Evolutionary conservation across 2,113 vertebrate species (phyloP).

Genomic region (Hemicordylus capensis): DNA sequence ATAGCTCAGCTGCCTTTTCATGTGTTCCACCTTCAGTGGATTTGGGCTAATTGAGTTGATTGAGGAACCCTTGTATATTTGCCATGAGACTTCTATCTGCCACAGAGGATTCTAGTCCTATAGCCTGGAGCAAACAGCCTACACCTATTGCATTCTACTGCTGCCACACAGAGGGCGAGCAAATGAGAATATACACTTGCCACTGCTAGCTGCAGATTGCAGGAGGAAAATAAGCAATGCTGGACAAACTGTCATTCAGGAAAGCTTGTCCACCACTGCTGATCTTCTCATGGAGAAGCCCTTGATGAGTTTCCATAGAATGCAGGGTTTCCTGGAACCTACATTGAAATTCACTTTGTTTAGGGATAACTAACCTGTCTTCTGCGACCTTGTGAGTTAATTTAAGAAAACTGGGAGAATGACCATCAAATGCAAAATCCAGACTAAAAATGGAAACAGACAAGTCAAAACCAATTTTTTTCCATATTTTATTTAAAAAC

Average conservation of each 20-base stretch:
- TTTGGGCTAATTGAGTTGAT: neutral
- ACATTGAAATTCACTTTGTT: neutral
- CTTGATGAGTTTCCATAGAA: neutral
- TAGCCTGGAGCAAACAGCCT: neutral
- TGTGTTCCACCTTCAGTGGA: neutral
- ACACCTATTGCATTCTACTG: neutral
- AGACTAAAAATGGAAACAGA: neutral
- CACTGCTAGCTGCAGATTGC: neutral
- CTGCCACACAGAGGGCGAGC: no score
- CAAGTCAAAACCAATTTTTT: neutral
- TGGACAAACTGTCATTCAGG: neutral
- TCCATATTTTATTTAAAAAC: slow-evolving; percentile 57
- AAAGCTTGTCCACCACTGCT: neutral
- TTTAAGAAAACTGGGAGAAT: neutral
- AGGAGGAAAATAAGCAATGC: neutral
- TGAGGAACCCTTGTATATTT: neutral
- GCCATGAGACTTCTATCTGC: no score
- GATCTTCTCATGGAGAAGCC: neutral
- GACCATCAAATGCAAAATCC: neutral
- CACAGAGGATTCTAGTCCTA: no score
- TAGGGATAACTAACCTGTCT: neutral
- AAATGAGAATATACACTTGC: no score
- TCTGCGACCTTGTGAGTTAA: neutral
- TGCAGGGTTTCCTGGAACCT: neutral
- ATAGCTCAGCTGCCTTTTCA: neutral